phyloP scores from a whole-genome alignment of 2,797 vertebrate genomes.

The Potorous gilbertii region DNA sequence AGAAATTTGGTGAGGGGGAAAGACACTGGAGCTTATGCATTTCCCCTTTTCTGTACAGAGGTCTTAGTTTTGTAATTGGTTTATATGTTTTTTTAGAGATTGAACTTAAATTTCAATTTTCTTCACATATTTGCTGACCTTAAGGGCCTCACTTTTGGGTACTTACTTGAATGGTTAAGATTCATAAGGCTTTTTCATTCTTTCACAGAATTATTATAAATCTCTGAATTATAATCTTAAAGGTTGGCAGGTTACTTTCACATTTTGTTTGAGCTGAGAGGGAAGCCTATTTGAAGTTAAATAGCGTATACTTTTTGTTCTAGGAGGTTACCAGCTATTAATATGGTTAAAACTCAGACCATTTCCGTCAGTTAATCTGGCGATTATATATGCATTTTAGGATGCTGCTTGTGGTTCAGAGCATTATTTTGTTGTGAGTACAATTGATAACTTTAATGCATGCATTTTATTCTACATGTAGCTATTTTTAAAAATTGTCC shows the following conservation, averaged over 20 bases:
- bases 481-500: constrained; percentile 6
- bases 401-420: neutral
- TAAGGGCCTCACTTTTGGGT: neutral
- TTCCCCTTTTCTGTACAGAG: neutral
- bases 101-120: neutral
- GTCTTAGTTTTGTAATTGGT: neutral
- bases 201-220: neutral
- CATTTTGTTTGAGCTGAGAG: neutral
- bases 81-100: neutral
- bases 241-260: neutral
- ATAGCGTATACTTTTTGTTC: neutral
- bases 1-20: neutral
- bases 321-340: neutral
- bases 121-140: neutral
- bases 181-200: neutral
- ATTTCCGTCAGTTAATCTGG: neutral
- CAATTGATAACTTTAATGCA: neutral
- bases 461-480: constrained; percentile 42
- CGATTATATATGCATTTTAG: neutral
- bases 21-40: neutral
- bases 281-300: neutral
- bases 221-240: neutral
- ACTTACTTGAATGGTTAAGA: neutral
- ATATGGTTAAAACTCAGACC: neutral
- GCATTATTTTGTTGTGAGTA: constrained; percentile 48